Evolutionary conservation across 2,113 vertebrate genomes (phyloP).

Genomic region (Daubentonia madagascariensis): DNA sequence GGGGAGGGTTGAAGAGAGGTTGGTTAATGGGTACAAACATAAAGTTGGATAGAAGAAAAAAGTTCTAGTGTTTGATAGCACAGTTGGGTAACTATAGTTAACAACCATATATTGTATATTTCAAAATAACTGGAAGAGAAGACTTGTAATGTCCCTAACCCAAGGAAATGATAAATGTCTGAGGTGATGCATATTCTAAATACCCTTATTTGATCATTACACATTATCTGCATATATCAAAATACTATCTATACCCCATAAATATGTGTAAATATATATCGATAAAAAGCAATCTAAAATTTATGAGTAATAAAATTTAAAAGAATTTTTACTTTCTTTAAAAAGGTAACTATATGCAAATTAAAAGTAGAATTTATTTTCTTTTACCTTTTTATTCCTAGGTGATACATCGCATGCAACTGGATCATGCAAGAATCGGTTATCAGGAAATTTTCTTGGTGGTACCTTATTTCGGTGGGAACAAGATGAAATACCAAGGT

Average conservation of each 20-base stretch:
- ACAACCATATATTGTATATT: not conserved
- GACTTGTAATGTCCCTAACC: not conserved
- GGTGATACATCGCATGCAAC: conserved; percentile 72
- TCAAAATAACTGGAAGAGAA: not conserved
- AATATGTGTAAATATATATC: not conserved
- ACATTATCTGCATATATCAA: not conserved
- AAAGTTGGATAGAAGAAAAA: not conserved
- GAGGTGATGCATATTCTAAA: not conserved
- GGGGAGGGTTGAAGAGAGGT: not conserved
- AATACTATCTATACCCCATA: not conserved
- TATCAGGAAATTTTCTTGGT: conserved; percentile 83
- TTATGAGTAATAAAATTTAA: not conserved
- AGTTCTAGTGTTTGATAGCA: not conserved
- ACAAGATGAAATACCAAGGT: conserved; percentile 93
- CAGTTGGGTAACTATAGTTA: not conserved
- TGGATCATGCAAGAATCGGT: conserved; percentile 76
- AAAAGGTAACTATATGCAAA: conserved; percentile 7
- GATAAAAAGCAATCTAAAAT: not conserved
- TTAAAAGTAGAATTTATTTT: conserved; percentile 24
- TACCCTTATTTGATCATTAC: not conserved
- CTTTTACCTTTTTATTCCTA: conserved; percentile 69
- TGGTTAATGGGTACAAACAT: not conserved
- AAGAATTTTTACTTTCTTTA: not conserved
- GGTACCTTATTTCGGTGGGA: conserved; percentile 89
- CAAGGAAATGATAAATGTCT: not conserved